Conservation (phyloP, 2,888 invertebrate genomes). For the Xanthia togata region DNA sequence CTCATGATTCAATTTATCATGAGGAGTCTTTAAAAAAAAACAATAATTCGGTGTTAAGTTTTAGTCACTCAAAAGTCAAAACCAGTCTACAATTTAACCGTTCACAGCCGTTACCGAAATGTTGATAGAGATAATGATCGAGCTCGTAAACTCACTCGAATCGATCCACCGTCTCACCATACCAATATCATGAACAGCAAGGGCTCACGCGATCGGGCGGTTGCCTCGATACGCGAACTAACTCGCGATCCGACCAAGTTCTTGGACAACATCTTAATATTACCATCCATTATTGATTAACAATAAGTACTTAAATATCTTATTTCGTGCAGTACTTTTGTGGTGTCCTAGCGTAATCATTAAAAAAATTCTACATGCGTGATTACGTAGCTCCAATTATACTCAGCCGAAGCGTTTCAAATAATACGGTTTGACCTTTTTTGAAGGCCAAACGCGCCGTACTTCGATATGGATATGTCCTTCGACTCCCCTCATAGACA, state of each 20-base stretch:
- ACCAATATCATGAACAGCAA: slow-evolving; percentile 73
- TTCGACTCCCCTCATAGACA: slow-evolving; percentile 46
- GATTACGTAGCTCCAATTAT: not conserved
- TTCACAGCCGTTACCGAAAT: slow-evolving; percentile 70
- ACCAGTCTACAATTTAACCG: slow-evolving; percentile 63
- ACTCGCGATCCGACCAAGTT: slow-evolving; percentile 58
- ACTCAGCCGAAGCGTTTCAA: slow-evolving; percentile 1
- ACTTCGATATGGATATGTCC: slow-evolving; percentile 45
- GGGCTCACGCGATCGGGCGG: slow-evolving; percentile 74
- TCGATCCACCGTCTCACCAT: slow-evolving; percentile 74
- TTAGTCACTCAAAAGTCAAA: slow-evolving; percentile 38
- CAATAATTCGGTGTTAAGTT: slow-evolving; percentile 25
- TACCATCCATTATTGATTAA: slow-evolving; percentile 49
- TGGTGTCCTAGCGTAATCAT: not conserved
- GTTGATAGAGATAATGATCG: slow-evolving; percentile 77
- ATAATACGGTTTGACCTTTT: slow-evolving; percentile 32
- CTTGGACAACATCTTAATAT: slow-evolving; percentile 69
- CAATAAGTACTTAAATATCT: not conserved
- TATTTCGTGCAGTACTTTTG: not conserved
- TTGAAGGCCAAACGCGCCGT: slow-evolving; percentile 31
- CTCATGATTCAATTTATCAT: slow-evolving; percentile 27
- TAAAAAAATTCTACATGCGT: not conserved
- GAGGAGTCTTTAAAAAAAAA: slow-evolving; percentile 23
- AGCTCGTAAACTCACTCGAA: slow-evolving; percentile 76
- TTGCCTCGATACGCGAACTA: slow-evolving; percentile 62